Base-by-base conservation (phyloP, 2,888 invertebrate species). In the Coelopa pilipes region DNA sequence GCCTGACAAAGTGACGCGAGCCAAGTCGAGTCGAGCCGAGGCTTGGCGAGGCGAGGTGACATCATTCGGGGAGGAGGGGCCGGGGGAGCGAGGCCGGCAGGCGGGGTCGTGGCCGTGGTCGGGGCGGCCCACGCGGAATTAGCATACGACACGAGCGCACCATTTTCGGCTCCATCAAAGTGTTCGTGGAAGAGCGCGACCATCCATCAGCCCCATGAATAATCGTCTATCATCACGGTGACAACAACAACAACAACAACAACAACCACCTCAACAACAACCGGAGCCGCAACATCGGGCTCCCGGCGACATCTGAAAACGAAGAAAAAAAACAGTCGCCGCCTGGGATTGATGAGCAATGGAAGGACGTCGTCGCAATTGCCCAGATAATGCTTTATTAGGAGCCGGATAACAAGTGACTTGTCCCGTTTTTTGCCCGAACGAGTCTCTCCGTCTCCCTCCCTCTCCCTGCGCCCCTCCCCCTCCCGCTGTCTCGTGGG, bases 161-260 rank as follows among this genome's bases (percentile, higher is more conserved):
- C 13, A 11, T 15, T 53, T 53, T 53, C n/a, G 13, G 53, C 53
- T 2, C 34, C 34, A 7, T 34, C 34, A 34, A 34, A 34, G 34
- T 34, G 7, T 34, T 34, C 34, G 34, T 34, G 34, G 34, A 13
- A 53, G 53, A 53, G 53, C 53, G 15, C 53, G n/a, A n/a, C 53
- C 13, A 53, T 53, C 10, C 53, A 53, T 53, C 53, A 53, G n/a
- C 53, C 15, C 3, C 3, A 53, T 53, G n/a, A 53, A 53, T 53
- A n/a, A 53, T 53, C n/a, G 53, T 53, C 53, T 53, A 53, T 53
- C 53, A 53, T 15, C 53, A 53, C 53, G n/a, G n/a, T 53, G 53
- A 53, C 34, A 34, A 34, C 34, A 34, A 34, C 34, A 34, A 7
- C 34, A 34, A 34, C 34, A 34, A 34, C 53, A 13, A 53, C 3